These are phyloP conservation scores for Theocolax elegans DNA, from an alignment of 1,140 invertebrate species.

Conservation along the genomic window DNA sequence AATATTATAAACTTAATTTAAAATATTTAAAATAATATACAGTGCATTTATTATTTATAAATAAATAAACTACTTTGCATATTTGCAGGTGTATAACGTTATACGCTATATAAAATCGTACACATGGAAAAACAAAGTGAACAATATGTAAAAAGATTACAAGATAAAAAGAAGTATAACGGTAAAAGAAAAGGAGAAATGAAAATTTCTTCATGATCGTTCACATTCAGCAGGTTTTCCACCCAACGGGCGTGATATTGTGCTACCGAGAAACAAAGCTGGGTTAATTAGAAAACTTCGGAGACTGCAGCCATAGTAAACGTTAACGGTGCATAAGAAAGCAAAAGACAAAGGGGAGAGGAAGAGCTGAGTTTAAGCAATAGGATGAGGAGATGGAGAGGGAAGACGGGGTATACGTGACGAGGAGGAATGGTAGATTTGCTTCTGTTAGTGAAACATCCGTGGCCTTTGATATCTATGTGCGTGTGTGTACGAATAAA, in stretches of 20 bases:
- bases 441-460: no score
- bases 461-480: no score
- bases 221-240: not conserved
- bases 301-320: not conserved
- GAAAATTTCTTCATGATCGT: not conserved
- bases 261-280: conserved; percentile 16
- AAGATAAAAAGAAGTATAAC: not conserved
- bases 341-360: not conserved
- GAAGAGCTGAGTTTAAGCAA: not conserved
- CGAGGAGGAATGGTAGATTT: not conserved
- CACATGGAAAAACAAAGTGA: not conserved
- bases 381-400: not conserved
- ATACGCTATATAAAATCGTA: no score
- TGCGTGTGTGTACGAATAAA: no score
- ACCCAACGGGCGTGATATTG: not conserved
- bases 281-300: conserved; percentile 26
- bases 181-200: not conserved
- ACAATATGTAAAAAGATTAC: not conserved
- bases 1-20: no score
- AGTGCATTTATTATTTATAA: no score
- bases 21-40: no score
- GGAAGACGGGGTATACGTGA: not conserved
- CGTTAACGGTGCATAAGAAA: not conserved
- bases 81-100: no score
- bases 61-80: no score